These are phyloP conservation scores for Torymus auratus DNA, from an alignment of 2,888 invertebrate species.

Conservation along the genomic window DNA sequence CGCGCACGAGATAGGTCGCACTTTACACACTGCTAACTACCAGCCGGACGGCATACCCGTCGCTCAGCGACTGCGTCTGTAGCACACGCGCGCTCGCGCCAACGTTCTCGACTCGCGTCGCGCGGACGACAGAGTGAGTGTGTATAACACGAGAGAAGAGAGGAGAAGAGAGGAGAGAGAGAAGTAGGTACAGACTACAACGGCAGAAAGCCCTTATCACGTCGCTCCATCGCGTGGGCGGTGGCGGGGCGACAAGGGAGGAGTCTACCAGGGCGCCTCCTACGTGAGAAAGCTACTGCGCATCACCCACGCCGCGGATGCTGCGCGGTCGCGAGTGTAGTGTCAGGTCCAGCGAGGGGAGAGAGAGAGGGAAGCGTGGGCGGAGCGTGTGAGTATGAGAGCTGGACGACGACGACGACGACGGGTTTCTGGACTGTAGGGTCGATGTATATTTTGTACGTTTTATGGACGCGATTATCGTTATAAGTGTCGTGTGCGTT, in stretches of 20 bases:
- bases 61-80: no score
- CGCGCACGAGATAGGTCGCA: no score
- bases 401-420: not conserved
- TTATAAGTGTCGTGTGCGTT: no score
- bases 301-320: constrained; percentile 11
- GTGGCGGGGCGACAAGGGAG: constrained; percentile 10
- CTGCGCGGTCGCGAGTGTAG: not conserved
- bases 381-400: not conserved
- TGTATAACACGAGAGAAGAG: constrained; percentile 17
- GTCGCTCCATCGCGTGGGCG: no score
- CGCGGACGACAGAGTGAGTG: not conserved
- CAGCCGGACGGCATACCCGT: no score
- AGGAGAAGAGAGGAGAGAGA: not conserved
- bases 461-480: not conserved
- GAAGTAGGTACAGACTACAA: not conserved
- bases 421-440: constrained; percentile 15
- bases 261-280: constrained; percentile 24
- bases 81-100: constrained; percentile 65
- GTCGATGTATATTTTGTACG: not conserved
- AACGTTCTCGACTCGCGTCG: constrained; percentile 67
- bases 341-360: not conserved
- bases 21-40: no score
- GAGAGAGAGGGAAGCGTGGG: not conserved
- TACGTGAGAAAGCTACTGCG: no score
- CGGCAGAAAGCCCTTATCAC: not conserved